Conservation (phyloP, 2,888 invertebrate species). For the Adineta ricciae region DNA sequence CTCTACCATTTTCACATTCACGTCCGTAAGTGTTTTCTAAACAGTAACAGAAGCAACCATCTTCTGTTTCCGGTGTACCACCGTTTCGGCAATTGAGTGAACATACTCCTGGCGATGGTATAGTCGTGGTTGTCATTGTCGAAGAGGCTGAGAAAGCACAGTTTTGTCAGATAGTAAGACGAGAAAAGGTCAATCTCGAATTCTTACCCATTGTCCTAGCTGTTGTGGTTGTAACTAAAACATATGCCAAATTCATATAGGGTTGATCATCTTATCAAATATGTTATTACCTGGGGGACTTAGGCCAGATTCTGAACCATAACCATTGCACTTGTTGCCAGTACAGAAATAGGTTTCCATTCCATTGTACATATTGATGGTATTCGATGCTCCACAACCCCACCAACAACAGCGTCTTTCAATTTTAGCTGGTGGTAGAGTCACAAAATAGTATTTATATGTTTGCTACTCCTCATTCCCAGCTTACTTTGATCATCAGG, state of each 20-base stretch:
- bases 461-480: neutral
- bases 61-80: neutral
- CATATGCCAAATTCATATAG: too few relatives aligned
- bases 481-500: neutral
- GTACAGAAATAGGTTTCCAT: neutral
- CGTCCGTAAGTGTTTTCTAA: neutral
- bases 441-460: neutral
- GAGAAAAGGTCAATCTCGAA: neutral
- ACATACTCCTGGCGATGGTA: neutral
- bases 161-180: too few relatives aligned
- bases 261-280: too few relatives aligned
- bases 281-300: neutral
- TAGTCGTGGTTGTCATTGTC: neutral
- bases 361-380: neutral
- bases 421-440: neutral
- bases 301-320: neutral
- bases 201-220: neutral
- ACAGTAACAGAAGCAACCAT: neutral
- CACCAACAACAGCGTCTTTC: slow-evolving; percentile 9
- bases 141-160: neutral
- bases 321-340: neutral
- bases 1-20: neutral
- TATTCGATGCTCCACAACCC: neutral
- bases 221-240: neutral
- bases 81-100: neutral